Evolutionary conservation across 2,797 vertebrate species (phyloP).

Genomic region (Prunella strophiata): DNA sequence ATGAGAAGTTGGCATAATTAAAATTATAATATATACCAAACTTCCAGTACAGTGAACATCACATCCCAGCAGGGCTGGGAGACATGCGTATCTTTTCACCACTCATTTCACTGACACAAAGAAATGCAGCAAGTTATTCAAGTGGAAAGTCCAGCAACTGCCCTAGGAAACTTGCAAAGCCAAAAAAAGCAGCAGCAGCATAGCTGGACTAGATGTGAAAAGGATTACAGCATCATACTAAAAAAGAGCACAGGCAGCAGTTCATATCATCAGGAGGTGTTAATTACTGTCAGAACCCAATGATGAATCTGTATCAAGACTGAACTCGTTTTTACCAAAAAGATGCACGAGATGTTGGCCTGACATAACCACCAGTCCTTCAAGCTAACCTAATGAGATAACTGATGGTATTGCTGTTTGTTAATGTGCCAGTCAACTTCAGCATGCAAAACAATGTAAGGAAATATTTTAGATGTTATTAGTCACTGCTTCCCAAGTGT

Average conservation of each 20-base stretch:
- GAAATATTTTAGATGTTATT: not conserved
- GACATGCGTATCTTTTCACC: not conserved
- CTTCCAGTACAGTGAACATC: not conserved
- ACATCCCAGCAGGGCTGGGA: not conserved
- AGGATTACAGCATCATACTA: not conserved
- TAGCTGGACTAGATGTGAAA: not conserved
- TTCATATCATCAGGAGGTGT: not conserved
- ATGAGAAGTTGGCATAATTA: not conserved
- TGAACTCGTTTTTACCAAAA: not conserved
- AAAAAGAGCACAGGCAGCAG: not conserved
- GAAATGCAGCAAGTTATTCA: not conserved
- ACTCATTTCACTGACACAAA: not conserved
- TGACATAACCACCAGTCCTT: not conserved
- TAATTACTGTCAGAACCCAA: not conserved
- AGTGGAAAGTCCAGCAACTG: not conserved
- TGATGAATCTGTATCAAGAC: not conserved
- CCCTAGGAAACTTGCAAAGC: not conserved
- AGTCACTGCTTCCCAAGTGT: not conserved
- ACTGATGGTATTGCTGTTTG: not conserved
- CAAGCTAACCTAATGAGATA: not conserved
- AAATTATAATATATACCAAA: slow-evolving; percentile 14
- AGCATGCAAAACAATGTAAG: not conserved
- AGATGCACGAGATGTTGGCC: not conserved
- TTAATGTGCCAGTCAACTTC: not conserved
- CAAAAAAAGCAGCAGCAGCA: not conserved